Base-by-base conservation (phyloP, 2,113 vertebrate species). In the Oenanthe melanoleuca region DNA sequence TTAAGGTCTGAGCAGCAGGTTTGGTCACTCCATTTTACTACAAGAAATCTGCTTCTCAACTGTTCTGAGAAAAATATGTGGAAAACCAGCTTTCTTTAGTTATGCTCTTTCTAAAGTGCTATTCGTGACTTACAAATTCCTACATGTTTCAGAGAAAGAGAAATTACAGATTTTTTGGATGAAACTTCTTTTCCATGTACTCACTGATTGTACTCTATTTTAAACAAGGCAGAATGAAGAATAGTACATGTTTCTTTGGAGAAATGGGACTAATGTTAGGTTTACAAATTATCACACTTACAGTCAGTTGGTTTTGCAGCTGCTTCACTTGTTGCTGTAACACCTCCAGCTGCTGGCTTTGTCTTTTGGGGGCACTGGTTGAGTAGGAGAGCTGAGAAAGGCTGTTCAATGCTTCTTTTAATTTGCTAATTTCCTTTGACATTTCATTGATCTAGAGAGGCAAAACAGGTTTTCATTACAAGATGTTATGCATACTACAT, bases 361-460 rank as follows among this genome's bases (percentile, higher is more conserved):
- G 99, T 96, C 98, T 98, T 97, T 99, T 99, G 66, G 98, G 98
- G 6, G 98, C 97, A 52, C 98, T 98, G 6, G 98, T 97, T 3
- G 98, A 98, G 95, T 99, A 99, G 22, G 99, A 99, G 72, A 99
- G 98, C 97, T 99, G 99, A 7, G 99, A 99, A 77, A 99, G 98
- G 97, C 99, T 99, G 97, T 99, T 99, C 78, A 99, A 86, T 12
- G 99, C 99, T 69, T 99, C 99, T 97, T 99, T 99, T 89, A 99
- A 96, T 92, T 99, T 99, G 91, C 92, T 97, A n/a, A 99, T 99
- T 97, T 99, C 99, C 91, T 98, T 99, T 1, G 99, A 98, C 96
- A 99, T 98, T 93, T 99, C 99, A 63, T 97, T 98, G 93, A 99
- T 99, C 99, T 99, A 92, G 56, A 20, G 20, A 88, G 37, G 29